Percentiles rank a stretch among this genome's conserved stretches.
These are phyloP conservation scores for Phymanthus crucifer DNA, from an alignment of 92 coral and sea anemone genomes.

Conservation along the genomic window DNA sequence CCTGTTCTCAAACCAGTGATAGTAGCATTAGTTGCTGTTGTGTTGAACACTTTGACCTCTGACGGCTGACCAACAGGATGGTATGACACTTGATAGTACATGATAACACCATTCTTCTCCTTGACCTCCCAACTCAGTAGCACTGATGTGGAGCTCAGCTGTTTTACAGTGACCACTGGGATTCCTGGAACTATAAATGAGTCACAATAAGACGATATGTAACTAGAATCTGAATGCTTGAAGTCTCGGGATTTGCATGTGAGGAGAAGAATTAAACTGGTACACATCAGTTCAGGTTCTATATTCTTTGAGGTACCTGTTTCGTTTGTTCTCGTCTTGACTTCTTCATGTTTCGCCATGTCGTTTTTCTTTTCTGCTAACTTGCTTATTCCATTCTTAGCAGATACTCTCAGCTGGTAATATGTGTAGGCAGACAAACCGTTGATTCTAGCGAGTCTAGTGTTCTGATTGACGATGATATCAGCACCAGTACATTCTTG, in stretches of 20 bases:
- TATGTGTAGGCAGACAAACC: slow-evolving; percentile 45
- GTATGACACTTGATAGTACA: slow-evolving; percentile 50
- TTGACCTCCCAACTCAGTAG: slow-evolving; percentile 40
- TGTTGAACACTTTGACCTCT: slow-evolving; percentile 34
- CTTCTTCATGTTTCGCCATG: slow-evolving; percentile 19
- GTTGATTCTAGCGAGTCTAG: slow-evolving; percentile 40
- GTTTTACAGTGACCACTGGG: slow-evolving; percentile 8
- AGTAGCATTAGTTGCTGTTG: slow-evolving; percentile 35
- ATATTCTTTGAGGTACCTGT: slow-evolving; percentile 27
- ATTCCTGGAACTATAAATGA: slow-evolving; percentile 8
- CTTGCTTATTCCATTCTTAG: slow-evolving; percentile 54
- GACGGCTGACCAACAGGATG: slow-evolving; percentile 23
- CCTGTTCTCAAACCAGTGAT: slow-evolving; percentile 41
- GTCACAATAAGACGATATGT: too few species aligned
- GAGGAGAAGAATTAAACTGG: too few species aligned
- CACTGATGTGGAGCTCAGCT: slow-evolving; percentile 34
- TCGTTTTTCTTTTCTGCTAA: slow-evolving; percentile 50
- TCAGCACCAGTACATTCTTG: slow-evolving; percentile 34
- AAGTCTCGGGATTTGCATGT: too few species aligned
- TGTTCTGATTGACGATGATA: slow-evolving; percentile 10
- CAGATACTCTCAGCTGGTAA: slow-evolving; percentile 51
- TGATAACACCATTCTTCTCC: slow-evolving; percentile 29
- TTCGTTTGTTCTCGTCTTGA: slow-evolving; percentile 34
- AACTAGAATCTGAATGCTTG: too few species aligned
- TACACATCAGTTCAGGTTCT: not conserved